phyloP scores from a whole-genome alignment of 2,113 vertebrate species.

The Ophiodon elongatus region DNA sequence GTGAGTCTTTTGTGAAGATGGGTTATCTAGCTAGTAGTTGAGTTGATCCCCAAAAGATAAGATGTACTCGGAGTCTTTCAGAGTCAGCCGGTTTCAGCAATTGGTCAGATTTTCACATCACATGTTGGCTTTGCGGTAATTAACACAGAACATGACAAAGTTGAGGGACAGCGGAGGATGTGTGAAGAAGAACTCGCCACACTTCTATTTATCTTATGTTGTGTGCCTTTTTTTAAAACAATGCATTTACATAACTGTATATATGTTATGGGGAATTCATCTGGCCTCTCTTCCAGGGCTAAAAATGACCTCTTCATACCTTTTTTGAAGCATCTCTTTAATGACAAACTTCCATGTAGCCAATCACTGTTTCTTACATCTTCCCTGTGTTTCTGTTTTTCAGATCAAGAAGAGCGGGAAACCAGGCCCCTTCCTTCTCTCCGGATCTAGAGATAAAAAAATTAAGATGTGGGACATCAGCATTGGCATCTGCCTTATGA shows the following conservation, averaged over 20 bases:
- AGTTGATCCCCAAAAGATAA: neutral
- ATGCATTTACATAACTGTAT: too few relatives aligned
- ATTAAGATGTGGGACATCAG: constrained; percentile 99
- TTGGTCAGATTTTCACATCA: neutral
- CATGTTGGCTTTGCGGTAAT: neutral
- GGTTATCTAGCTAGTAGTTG: neutral
- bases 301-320: neutral
- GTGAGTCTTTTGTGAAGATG: neutral
- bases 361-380: neutral
- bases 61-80: neutral
- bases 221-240: neutral
- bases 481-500: constrained; percentile 97
- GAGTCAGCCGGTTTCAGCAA: neutral
- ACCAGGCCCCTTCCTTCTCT: constrained; percentile 97
- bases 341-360: constrained; percentile 1
- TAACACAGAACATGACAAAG: neutral
- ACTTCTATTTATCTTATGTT: neutral
- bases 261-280: neutral
- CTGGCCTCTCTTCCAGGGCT: neutral
- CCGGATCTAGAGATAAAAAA: constrained; percentile 99
- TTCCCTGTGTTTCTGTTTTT: constrained; percentile 32
- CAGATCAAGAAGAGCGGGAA: constrained; percentile 99
- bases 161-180: neutral
- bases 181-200: neutral
- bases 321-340: neutral